Base-by-base conservation (phyloP, 2,113 vertebrate species). In the Shinisaurus crocodilurus region DNA sequence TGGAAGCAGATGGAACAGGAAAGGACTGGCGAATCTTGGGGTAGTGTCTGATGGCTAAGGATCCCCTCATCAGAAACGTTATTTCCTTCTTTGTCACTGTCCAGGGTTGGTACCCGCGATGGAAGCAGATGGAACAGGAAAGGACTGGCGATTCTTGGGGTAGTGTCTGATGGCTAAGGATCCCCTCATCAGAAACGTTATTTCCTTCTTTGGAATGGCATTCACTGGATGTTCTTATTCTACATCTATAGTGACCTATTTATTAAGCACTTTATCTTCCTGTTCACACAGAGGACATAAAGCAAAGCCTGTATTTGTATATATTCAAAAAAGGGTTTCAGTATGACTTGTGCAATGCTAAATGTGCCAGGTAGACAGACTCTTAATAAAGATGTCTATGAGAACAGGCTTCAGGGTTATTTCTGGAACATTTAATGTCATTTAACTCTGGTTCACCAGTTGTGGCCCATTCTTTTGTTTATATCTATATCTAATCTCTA, bases 351-450 rank as follows among this genome's bases (percentile, higher is more conserved):
- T 40, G 37, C 54, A 77, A 57, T 88, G 13, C 16, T 50, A 90
- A 57, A 82, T 87, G 48, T 32, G 65, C 54, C 60, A 15, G 32
- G 48, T 89, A 83, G 83, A 74, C 45, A 54, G 76, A 32, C 34
- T 81, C 76, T 43, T 91, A 86, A 87, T 89, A 92, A 92, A 92
- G 23, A 54, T 20, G 57, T 89, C 91, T 79, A 50, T 77, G n/a
- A 75, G 60, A 76, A 82, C 18, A 69, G 29, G 57, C 40, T n/a
- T 5, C 60, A 60, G 6, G 45, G 6, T 65, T 37, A 23, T 82
- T 45, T 50, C n/a, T 50, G 60, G 57, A 84, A 54, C 23, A 23
- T 43, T 50, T 76, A 10, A 76, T 65, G 43, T 6, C 37, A 54
- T 72, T 32, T 72, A 50, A 45, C 18, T 75, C 67, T 15, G 40